phyloP scores from a whole-genome alignment of 2,888 invertebrate genomes.

The Polydrusus tereticollis region DNA sequence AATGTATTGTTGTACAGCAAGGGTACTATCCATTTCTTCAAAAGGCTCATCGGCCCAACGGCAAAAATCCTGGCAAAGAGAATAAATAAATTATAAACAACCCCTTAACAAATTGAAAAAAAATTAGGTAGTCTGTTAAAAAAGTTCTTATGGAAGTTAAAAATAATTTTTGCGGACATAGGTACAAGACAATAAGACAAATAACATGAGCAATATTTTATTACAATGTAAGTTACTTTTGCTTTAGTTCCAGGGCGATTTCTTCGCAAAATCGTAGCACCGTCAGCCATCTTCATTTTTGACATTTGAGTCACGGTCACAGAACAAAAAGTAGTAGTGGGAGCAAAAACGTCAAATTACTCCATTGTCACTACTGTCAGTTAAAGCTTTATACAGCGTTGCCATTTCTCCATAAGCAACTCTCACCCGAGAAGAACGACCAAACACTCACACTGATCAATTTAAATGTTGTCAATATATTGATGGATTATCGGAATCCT shows the following conservation, averaged over 20 bases:
- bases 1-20: conserved; percentile 98
- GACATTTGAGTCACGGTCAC: conserved; percentile 46
- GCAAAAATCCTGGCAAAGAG: conserved; percentile 85
- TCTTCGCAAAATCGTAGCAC: conserved; percentile 84
- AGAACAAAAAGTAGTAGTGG: neutral
- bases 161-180: neutral
- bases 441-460: no score
- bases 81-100: conserved; percentile 10
- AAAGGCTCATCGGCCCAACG: conserved; percentile 98
- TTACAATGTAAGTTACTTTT: conserved; percentile 73
- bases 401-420: no score
- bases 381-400: no score
- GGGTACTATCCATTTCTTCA: conserved; percentile 99
- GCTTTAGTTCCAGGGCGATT: conserved; percentile 94
- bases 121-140: neutral
- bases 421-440: no score
- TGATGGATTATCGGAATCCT: no score
- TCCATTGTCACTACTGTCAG: no score
- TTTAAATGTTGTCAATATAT: no score
- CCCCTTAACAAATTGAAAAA: no score
- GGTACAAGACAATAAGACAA: neutral
- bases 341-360: no score
- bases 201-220: neutral
- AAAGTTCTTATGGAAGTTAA: neutral
- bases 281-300: conserved; percentile 88